Conservation (phyloP, 2,797 vertebrate genomes). For the Odontamblyopus rebecca region DNA sequence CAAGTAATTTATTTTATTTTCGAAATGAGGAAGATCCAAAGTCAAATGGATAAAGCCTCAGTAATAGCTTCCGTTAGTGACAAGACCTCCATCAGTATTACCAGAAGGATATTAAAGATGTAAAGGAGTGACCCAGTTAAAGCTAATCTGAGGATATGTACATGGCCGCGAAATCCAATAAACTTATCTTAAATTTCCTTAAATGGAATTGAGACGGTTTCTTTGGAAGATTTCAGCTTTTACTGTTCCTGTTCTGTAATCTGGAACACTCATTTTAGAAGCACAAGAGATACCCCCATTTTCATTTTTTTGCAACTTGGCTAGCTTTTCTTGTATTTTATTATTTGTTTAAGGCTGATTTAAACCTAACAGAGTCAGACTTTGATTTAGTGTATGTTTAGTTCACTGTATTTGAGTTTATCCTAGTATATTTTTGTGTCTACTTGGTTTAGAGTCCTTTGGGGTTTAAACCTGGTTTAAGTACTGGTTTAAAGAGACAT, state of each 20-base stretch:
- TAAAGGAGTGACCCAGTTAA: conserved; percentile 33
- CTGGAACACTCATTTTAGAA: too few relatives aligned
- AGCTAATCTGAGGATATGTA: conserved; percentile 22
- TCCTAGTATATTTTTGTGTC: background rate
- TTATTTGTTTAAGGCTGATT: background rate
- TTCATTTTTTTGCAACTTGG: too few relatives aligned
- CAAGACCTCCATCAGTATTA: conserved; percentile 56
- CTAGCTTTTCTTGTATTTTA: background rate
- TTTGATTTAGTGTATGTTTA: background rate
- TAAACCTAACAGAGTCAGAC: background rate
- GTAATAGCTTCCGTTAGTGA: conserved; percentile 45
- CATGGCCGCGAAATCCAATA: conserved; percentile 3
- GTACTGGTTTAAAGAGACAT: too few relatives aligned
- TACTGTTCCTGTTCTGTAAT: background rate
- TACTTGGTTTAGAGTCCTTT: background rate
- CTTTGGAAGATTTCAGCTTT: background rate
- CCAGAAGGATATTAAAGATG: conserved; percentile 44
- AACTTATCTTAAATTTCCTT: conserved; percentile 11
- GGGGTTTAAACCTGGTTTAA: background rate
- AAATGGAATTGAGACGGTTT: conserved; percentile 16
- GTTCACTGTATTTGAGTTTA: background rate
- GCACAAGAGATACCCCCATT: too few relatives aligned
- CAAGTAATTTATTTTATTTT: conserved; percentile 36
- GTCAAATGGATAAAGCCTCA: conserved; percentile 26
- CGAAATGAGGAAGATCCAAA: conserved; percentile 17